A percentile compares a stretch with the other conserved stretches of the same genome.
Conservation (phyloP, 2,888 invertebrate species). For the Trachelus troglodyta region DNA sequence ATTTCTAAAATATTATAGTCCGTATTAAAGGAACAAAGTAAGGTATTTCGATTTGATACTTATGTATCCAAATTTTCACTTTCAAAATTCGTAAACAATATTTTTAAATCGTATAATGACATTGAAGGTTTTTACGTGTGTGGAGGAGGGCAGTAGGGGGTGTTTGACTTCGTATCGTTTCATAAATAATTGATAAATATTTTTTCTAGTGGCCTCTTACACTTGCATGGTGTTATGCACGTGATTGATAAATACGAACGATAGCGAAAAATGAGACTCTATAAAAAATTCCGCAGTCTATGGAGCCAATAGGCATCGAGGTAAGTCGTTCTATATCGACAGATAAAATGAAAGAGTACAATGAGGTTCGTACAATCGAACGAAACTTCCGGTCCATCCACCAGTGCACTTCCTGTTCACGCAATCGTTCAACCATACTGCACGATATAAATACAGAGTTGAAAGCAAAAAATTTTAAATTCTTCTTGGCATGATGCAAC, state of each 20-base stretch:
- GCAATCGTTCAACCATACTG: background rate
- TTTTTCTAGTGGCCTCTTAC: too few relatives aligned
- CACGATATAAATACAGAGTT: background rate
- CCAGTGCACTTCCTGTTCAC: background rate
- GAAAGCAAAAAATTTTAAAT: background rate
- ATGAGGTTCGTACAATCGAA: background rate
- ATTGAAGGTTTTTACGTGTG: too few relatives aligned
- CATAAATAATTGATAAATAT: too few relatives aligned
- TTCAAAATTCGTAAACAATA: background rate
- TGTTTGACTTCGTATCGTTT: background rate
- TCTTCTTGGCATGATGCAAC: background rate
- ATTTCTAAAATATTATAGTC: background rate
- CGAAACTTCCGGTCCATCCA: background rate
- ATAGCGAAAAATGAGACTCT: too few relatives aligned
- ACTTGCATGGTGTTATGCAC: too few relatives aligned
- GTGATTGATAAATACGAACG: too few relatives aligned
- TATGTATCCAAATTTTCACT: background rate
- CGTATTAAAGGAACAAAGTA: background rate
- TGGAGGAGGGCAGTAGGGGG: accelerated
- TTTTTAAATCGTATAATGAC: background rate
- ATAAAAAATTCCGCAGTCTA: too few relatives aligned
- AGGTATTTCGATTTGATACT: background rate
- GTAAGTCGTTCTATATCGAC: background rate
- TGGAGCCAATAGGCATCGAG: background rate
- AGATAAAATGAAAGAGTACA: background rate